Evolutionary conservation across 1,140 invertebrate species (phyloP), one percentile per base, ranked within the genome.

Genomic region (Phortica variegata): DNA sequence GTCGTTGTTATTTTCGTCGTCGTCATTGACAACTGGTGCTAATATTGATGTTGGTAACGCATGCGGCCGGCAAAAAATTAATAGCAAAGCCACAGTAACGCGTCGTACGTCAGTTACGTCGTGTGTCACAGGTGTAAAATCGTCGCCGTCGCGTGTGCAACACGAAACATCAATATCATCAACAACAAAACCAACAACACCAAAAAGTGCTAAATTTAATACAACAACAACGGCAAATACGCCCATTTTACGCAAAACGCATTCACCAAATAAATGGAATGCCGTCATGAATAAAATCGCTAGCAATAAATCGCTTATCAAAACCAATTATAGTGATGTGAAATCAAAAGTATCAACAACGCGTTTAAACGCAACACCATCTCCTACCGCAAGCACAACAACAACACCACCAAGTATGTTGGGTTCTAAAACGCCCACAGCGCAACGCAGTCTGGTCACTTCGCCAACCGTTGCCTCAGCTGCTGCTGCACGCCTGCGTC

Each of bases 271-370:
- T 54, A 82, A 87, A 43, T 88, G 88, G 82, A 88, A 91, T 61
- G 88, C 84, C 34, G 86, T 91, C 31, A 86, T 89, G 83, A 88
- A 85, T 75, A 90, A 90, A 76, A 88, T 88, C 41, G 84, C 85
- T 17, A 86, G 85, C 57, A 84, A 83, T 26, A 87, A 88, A 61
- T 81, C 77, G 16, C 84, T 87, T 56, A 82, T 85, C 49, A 84
- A 85, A 62, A 87, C 86, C 56, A 81, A 81, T 8, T 84, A 85
- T 39, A 90, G 88, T 72, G 88, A 92, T 68, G 85, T 92, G 18
- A 91, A 91, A 68, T 88, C 88, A 3, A 86, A 88, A 77, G 85
- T 91, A 19, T 80, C 81, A 47, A 79, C 78, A 53, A 70, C 60
- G 15, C 49, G 63, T 15, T 37, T 39, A 32, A 65, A 61, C 58